phyloP scores from a whole-genome alignment of 2,113 vertebrate genomes.

The Pelusios castaneus region DNA sequence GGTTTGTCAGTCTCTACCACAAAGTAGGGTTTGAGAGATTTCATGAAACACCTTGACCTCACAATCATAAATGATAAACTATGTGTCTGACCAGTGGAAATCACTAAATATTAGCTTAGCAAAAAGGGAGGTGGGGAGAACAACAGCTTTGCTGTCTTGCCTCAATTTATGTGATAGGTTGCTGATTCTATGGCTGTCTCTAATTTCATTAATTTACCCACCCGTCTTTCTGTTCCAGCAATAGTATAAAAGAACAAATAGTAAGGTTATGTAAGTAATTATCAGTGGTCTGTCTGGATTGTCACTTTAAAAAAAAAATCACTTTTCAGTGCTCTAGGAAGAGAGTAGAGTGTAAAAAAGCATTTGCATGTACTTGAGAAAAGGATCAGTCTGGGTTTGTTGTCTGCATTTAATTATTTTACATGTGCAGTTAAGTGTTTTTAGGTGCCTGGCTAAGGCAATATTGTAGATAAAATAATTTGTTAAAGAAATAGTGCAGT shows the following conservation, averaged over 20 bases:
- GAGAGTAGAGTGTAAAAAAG: not conserved
- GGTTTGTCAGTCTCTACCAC: rapidly evolving
- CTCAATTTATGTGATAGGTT: not conserved
- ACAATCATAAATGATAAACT: not conserved
- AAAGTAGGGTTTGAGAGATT: not conserved
- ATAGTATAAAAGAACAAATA: not conserved
- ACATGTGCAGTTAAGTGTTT: not conserved
- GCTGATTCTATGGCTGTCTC: not conserved
- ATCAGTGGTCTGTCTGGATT: conserved; percentile 3
- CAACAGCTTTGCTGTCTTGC: not conserved
- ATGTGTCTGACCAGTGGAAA: not conserved
- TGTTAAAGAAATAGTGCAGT: not conserved
- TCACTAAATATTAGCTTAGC: not conserved
- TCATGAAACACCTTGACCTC: not conserved
- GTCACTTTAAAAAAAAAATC: not conserved
- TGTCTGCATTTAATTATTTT: not conserved
- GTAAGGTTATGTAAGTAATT: not conserved
- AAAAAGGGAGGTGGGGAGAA: not conserved
- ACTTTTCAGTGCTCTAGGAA: not conserved
- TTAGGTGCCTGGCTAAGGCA: not conserved
- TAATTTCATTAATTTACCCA: not conserved
- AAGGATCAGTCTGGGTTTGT: not conserved
- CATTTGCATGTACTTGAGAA: not conserved
- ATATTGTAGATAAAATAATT: not conserved
- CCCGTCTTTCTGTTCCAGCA: not conserved